Percentiles rank a stretch among this genome's conserved stretches.
phyloP scores from a whole-genome alignment of 2,113 vertebrate genomes.

The Prunella fulvescens region DNA sequence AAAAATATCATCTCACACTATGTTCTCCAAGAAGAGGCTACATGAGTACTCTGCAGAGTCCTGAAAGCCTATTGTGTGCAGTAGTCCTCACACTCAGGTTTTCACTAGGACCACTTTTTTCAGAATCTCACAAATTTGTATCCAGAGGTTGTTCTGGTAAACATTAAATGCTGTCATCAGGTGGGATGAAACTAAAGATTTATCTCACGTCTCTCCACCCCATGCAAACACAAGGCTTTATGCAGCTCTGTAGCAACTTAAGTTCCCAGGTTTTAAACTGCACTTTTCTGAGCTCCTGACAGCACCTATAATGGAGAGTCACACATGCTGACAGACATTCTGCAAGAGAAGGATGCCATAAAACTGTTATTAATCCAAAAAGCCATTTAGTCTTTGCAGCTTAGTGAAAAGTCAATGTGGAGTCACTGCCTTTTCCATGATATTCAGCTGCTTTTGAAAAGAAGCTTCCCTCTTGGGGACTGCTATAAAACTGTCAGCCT shows the following conservation, averaged over 20 bases:
- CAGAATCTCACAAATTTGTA: neutral
- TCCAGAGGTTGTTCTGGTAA: neutral
- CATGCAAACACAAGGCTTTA: neutral
- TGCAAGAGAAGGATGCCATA: constrained; percentile 4
- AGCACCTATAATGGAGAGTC: neutral
- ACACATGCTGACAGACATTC: neutral
- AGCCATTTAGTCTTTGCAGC: neutral
- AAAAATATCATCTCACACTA: neutral
- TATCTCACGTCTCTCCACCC: neutral
- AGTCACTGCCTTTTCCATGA: neutral
- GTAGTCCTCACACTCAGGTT: neutral
- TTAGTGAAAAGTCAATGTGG: neutral
- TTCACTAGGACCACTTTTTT: neutral
- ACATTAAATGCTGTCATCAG: neutral
- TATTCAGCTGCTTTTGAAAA: neutral
- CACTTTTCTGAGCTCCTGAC: neutral
- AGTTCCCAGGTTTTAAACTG: neutral
- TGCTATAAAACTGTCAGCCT: constrained; percentile 28
- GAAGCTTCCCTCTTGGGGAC: neutral
- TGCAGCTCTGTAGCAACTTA: neutral
- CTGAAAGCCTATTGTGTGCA: neutral
- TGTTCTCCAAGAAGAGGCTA: neutral
- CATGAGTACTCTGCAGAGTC: neutral
- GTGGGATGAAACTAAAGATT: neutral
- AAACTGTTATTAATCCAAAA: constrained; percentile 33